These are phyloP conservation scores for Columba livia DNA, from an alignment of 2,113 vertebrate species.

Conservation along the genomic window DNA sequence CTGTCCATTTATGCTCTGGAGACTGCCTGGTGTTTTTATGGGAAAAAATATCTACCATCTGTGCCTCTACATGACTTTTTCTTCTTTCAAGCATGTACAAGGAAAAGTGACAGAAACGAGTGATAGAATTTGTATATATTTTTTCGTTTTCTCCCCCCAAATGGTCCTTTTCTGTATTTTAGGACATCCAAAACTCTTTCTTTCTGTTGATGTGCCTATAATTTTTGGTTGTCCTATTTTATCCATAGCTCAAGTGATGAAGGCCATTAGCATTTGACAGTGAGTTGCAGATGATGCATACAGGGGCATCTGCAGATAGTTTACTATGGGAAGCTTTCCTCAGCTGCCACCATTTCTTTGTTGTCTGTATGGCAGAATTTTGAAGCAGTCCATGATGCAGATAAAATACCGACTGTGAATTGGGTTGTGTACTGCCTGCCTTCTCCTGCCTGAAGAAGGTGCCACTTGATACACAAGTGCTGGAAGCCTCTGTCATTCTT, in stretches of 20 bases:
- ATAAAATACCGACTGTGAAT: neutral
- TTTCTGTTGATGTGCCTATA: neutral
- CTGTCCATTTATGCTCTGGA: neutral
- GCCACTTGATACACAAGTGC: accelerated
- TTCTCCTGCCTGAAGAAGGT: neutral
- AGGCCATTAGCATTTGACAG: neutral
- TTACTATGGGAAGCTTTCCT: neutral
- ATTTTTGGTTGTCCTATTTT: neutral
- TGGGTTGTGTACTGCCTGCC: neutral
- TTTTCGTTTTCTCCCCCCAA: neutral
- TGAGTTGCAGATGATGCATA: neutral
- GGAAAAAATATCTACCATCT: neutral
- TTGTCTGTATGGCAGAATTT: neutral
- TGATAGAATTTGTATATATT: neutral
- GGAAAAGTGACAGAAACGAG: neutral
- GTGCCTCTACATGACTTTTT: neutral
- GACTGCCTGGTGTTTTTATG: neutral
- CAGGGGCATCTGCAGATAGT: neutral
- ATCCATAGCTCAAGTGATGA: neutral
- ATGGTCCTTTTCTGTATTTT: neutral
- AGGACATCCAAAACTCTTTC: neutral
- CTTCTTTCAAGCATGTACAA: neutral
- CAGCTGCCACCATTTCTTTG: neutral
- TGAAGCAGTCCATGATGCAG: neutral
- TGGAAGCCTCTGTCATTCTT: neutral